Conservation (phyloP, 2,797 vertebrate genomes). For the Cossypha polioptera region DNA sequence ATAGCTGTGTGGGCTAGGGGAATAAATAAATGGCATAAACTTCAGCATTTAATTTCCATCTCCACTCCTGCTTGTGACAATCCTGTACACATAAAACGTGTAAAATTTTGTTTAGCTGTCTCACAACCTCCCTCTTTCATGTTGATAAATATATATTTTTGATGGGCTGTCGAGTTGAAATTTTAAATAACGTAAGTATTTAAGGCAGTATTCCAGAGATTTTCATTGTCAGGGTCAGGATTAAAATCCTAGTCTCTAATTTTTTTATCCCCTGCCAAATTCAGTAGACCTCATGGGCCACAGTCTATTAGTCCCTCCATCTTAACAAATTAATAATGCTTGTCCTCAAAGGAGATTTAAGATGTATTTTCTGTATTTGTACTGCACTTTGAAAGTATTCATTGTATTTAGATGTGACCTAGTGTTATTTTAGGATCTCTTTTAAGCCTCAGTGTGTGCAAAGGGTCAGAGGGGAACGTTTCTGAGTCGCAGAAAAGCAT, state of each 20-base stretch:
- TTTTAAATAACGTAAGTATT: not conserved
- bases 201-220: not conserved
- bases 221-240: not conserved
- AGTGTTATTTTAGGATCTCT: not conserved
- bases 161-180: not conserved
- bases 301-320: not conserved
- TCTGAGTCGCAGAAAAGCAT: not conserved
- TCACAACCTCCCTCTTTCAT: not conserved
- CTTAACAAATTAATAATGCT: not conserved
- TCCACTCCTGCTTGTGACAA: not conserved
- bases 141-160: not conserved
- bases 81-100: not conserved
- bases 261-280: not conserved
- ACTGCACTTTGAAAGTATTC: not conserved
- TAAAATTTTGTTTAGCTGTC: not conserved
- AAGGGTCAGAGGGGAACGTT: not conserved
- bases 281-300: not conserved
- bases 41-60: not conserved
- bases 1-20: not conserved
- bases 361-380: not conserved
- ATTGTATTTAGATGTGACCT: not conserved
- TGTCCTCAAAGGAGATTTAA: not conserved
- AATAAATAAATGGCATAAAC: not conserved
- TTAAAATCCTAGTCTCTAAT: not conserved
- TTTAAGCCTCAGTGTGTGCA: not conserved